Conservation (phyloP, 2,797 vertebrate species). For the Syndactyla subalaris region DNA sequence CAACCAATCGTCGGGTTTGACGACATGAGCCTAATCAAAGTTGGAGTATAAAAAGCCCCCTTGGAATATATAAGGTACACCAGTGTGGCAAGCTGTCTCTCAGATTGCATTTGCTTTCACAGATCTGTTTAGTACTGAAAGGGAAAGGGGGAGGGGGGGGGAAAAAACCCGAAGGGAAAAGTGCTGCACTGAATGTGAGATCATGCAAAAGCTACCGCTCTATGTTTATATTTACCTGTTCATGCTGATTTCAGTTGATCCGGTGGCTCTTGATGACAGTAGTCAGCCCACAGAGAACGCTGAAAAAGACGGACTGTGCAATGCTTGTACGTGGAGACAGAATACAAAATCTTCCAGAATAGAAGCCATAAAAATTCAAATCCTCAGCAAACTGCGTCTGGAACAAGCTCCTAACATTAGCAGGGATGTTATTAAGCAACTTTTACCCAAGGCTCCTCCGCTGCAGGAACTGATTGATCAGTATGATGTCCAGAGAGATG, state of each 20-base stretch:
- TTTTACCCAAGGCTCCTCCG: slow-evolving; percentile 95
- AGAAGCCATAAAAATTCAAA: slow-evolving; percentile 96
- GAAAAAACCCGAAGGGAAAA: slow-evolving; percentile 24
- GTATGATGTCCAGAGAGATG: slow-evolving; percentile 95
- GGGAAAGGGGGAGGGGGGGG: slow-evolving; percentile 47
- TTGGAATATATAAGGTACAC: slow-evolving; percentile 91
- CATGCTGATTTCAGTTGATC: slow-evolving; percentile 85
- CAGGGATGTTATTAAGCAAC: slow-evolving; percentile 92
- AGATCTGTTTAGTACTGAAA: slow-evolving; percentile 69
- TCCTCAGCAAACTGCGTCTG: slow-evolving; percentile 97
- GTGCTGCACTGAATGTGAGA: slow-evolving; percentile 74
- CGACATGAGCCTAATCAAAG: slow-evolving; percentile 92
- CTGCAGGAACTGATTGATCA: slow-evolving; percentile 97
- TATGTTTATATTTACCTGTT: slow-evolving; percentile 84
- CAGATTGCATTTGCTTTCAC: slow-evolving; percentile 72
- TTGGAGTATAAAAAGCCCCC: slow-evolving; percentile 95
- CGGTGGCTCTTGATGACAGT: slow-evolving; percentile 84
- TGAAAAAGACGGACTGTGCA: slow-evolving; percentile 87
- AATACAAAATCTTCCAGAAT: slow-evolving; percentile 93
- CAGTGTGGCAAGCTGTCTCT: slow-evolving; percentile 84
- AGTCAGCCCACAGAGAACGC: slow-evolving; percentile 80
- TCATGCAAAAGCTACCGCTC: slow-evolving; percentile 83
- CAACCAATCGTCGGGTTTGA: slow-evolving; percentile 95
- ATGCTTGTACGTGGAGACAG: slow-evolving; percentile 92
- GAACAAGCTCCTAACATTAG: slow-evolving; percentile 97